phyloP scores from a whole-genome alignment of 2,888 invertebrate species.

The Cremastinae sp. region DNA sequence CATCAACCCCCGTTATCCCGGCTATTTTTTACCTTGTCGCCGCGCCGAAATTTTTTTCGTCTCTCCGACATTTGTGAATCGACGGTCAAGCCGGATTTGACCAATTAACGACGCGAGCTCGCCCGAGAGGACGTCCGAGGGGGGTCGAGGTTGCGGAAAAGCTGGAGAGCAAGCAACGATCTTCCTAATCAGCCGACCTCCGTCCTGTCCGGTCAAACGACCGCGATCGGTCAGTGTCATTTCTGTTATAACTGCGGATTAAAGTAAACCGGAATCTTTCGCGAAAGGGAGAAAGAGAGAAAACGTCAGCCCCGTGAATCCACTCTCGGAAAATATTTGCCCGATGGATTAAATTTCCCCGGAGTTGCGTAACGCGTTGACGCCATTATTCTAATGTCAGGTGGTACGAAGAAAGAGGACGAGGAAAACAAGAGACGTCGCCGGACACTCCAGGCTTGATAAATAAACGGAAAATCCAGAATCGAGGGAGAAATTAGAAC shows the following conservation, averaged over 20 bases:
- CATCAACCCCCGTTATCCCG: slow-evolving; percentile 51
- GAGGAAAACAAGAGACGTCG: neutral
- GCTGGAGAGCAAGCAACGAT: slow-evolving; percentile 62
- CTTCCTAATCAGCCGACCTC: slow-evolving; percentile 71
- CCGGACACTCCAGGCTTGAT: slow-evolving; percentile 1
- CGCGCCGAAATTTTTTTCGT: slow-evolving; percentile 8
- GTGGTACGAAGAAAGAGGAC: slow-evolving; percentile 31
- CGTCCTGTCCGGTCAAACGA: slow-evolving; percentile 65
- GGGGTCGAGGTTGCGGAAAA: slow-evolving; percentile 13
- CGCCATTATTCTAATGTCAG: slow-evolving; percentile 44
- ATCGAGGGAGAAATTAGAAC: slow-evolving; percentile 13
- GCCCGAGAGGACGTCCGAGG: slow-evolving; percentile 26
- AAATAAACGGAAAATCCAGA: neutral
- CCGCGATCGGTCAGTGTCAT: slow-evolving; percentile 76
- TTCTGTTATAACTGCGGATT: slow-evolving; percentile 77
- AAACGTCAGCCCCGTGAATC: slow-evolving; percentile 28
- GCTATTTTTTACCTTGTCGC: slow-evolving; percentile 36
- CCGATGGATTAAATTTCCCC: slow-evolving; percentile 67
- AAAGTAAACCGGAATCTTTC: slow-evolving; percentile 68
- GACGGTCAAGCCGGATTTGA: too few species aligned
- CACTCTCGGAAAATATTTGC: slow-evolving; percentile 65
- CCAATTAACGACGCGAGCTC: slow-evolving; percentile 23
- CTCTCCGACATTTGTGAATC: too few species aligned
- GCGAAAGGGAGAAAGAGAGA: slow-evolving; percentile 37
- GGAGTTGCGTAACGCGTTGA: slow-evolving; percentile 54